phyloP scores from a whole-genome alignment of 2,113 vertebrate species.

The Oreotragus oreotragus region DNA sequence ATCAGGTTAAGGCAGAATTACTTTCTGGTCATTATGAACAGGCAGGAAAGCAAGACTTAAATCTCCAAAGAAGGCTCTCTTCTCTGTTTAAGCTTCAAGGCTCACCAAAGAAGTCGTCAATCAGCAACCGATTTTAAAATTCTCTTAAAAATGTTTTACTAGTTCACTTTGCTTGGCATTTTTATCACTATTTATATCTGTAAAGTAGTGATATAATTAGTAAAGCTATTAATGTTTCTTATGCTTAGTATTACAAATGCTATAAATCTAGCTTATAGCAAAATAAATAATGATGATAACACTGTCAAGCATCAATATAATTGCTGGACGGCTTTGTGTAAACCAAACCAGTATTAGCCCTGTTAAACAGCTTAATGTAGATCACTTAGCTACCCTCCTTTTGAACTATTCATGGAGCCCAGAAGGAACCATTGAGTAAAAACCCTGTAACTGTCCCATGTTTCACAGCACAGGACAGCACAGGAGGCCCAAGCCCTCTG shows the following conservation, averaged over 20 bases:
- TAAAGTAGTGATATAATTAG: slow-evolving; percentile 82
- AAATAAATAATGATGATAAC: slow-evolving; percentile 80
- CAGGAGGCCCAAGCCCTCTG: background rate
- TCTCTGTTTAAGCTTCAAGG: slow-evolving; percentile 59
- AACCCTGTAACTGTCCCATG: background rate
- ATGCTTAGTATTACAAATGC: slow-evolving; percentile 76
- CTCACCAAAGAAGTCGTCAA: slow-evolving; percentile 72
- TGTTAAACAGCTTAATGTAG: slow-evolving; percentile 72
- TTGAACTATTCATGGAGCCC: slow-evolving; percentile 56
- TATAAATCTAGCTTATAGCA: slow-evolving; percentile 79
- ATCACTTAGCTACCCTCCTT: slow-evolving; percentile 51
- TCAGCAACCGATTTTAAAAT: slow-evolving; percentile 79
- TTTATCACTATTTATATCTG: slow-evolving; percentile 80
- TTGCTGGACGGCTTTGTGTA: slow-evolving; percentile 71
- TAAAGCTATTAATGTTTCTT: slow-evolving; percentile 82
- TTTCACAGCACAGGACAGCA: background rate
- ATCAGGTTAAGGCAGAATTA: slow-evolving; percentile 35
- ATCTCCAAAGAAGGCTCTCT: slow-evolving; percentile 22
- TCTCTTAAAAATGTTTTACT: slow-evolving; percentile 81
- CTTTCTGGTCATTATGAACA: background rate
- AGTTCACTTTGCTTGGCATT: slow-evolving; percentile 79
- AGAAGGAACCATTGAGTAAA: background rate
- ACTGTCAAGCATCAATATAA: slow-evolving; percentile 76
- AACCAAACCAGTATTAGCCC: slow-evolving; percentile 69
- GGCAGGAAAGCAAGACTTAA: slow-evolving; percentile 21